Evolutionary conservation across 2,888 invertebrate genomes (phyloP).

Genomic region (Luperina testacea): DNA sequence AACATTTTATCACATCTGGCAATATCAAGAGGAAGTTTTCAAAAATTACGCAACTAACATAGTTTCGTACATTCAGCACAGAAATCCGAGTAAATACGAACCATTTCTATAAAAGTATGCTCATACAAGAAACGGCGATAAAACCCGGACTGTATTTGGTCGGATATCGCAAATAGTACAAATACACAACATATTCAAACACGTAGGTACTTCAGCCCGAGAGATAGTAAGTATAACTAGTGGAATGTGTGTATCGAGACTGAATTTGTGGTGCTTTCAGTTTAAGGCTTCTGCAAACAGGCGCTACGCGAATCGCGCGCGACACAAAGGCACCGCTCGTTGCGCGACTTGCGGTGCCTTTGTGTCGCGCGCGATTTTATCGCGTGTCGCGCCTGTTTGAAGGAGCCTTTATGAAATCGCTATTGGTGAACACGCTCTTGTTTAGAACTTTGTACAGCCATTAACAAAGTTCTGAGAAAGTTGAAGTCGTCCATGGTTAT

Average conservation of each 20-base stretch:
- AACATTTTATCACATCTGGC: not conserved
- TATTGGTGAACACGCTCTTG: conserved; percentile 36
- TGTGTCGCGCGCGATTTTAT: no score
- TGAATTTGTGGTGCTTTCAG: conserved; percentile 46
- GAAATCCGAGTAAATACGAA: conserved; percentile 32
- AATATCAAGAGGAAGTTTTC: not conserved
- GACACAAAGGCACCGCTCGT: no score
- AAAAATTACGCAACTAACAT: conserved; percentile 20
- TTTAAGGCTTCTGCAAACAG: not conserved
- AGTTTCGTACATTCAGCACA: conserved; percentile 23
- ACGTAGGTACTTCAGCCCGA: conserved; percentile 53
- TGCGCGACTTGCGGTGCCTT: no score
- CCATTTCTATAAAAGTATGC: conserved; percentile 42
- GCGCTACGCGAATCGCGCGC: no score
- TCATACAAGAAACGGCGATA: conserved; percentile 47
- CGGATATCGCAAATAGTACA: conserved; percentile 56
- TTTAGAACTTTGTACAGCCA: conserved; percentile 35
- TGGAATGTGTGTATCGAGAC: conserved; percentile 40
- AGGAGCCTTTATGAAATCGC: conserved; percentile 7
- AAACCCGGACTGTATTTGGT: conserved; percentile 42
- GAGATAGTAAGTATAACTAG: conserved; percentile 48
- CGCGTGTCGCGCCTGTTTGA: no score
- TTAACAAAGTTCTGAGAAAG: conserved; percentile 34
- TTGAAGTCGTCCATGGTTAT: conserved; percentile 23
- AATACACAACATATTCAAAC: conserved; percentile 61